Evolutionary conservation across 2,113 vertebrate species (phyloP), one percentile per base, ranked within the genome.

Genomic region (Athene cunicularia): DNA sequence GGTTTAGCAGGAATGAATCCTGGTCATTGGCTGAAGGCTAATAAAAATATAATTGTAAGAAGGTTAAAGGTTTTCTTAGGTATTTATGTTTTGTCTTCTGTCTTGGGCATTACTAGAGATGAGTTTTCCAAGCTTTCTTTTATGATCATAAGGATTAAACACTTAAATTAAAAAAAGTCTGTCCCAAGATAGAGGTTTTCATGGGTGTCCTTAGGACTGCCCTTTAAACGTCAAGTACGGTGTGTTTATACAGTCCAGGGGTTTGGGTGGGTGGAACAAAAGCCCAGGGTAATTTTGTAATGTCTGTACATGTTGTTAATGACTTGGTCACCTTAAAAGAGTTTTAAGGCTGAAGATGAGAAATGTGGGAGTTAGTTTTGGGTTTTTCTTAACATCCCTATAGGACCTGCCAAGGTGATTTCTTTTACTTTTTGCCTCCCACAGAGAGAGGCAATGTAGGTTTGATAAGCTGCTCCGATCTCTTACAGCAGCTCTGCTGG

Each of bases 31-130:
- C 58, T 33, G 68, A 24, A 62, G 24, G 22, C 32, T 63, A 43
- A 63, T 30, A 53, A 60, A 83, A 86, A 9, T 3, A 21, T 0
- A 0, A 2, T 43, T 92, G 72, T 12, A 18, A 52, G 26, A 12
- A 21, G 30, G 19, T 33, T 75, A 23, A 64, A 50, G 28, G 2
- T 21, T 60, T 77, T 53, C 47, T 52, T 41, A 3, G 5, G 5
- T 63, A 8, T 30, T 83, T 43, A 9, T 63, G 62, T 11, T 92
- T 71, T 75, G 52, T 28, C 15, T 75, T 79, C 43, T 11, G 20
- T 30, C 71, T 52, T 15, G 19, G 28, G 19, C 18, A 3, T 39
- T 22, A 28, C 80, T 86, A 21, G 49, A 72, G 45, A 14, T 64
- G 53, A 50, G 15, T 39, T 66, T 70, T 86, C 47, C 33, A 24